Conservation (phyloP, 2,797 vertebrate genomes). For the Darevskia mixta region DNA sequence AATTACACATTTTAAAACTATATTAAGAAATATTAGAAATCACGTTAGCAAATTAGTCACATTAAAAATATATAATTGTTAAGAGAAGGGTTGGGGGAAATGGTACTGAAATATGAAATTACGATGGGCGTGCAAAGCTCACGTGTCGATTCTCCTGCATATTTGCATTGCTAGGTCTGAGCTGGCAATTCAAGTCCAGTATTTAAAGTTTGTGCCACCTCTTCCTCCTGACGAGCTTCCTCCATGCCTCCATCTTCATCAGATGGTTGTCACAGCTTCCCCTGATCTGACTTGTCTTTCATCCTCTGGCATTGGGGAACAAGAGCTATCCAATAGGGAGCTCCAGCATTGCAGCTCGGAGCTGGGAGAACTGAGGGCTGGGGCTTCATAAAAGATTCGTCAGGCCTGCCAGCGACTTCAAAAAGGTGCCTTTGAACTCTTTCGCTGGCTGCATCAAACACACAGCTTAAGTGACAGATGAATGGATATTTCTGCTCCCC, state of each 20-base stretch:
- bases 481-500: not conserved
- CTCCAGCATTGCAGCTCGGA: not conserved
- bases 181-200: too few relatives aligned
- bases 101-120: not conserved
- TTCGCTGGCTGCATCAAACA: not conserved
- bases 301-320: not conserved
- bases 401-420: slow-evolving; percentile 25
- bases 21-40: too few relatives aligned
- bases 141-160: not conserved
- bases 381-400: slow-evolving; percentile 21
- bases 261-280: not conserved
- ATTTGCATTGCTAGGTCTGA: not conserved
- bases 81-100: not conserved
- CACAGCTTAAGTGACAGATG: slow-evolving; percentile 4
- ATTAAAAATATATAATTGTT: not conserved
- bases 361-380: not conserved
- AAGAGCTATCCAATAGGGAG: not conserved
- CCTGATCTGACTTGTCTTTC: slow-evolving; percentile 2
- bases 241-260: not conserved
- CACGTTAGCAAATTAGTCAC: too few relatives aligned
- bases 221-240: not conserved
- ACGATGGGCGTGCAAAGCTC: not conserved
- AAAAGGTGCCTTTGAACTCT: not conserved
- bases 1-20: too few relatives aligned
- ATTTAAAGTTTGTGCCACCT: not conserved